Base-by-base conservation (phyloP, 37 sponge, comb jelly and placozoan genomes). In the Spongia lamella region DNA sequence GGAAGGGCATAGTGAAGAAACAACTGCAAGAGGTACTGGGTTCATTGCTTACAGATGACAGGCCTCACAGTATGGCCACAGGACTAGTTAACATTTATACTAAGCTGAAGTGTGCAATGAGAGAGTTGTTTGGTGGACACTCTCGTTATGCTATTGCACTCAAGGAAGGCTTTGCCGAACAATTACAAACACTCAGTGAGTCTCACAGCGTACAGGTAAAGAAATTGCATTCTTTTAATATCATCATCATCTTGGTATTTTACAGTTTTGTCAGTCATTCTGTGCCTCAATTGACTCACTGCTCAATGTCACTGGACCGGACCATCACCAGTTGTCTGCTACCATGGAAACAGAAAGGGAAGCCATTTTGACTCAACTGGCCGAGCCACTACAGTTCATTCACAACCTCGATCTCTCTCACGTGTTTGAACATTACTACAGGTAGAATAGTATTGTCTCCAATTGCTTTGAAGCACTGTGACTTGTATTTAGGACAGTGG, bases 41-140 rank as follows among this genome's bases (percentile, higher is more conserved):
- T 43, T 5, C 11, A 9, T 5, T 32, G 35, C 47, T 43, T 13
- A 9, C 47, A 43, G 47, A 43, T 5, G 9, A 27, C 11, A 70
- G 56, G 7, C 89, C 89, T 0, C 84, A 75, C 27, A 32, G 26
- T 17, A 38, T 88, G 35, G 61, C 78, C 0, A 30, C 76, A 38
- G 70, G 68, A 22, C 20, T 88, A 7, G 17, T 76, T 21, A 54
- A 19, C 24, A 38, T 88, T 20, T 88, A 88, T 32, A 73, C 77
- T 50, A 30, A 71, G 47, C 73, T 88, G 26, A 65, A 73, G 57
- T 78, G 78, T 64, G 79, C 84, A 56, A 88, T 83, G 78, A 54
- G 64, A 79, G 83, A 88, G 68, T 64, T 88, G 79, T 88, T 88
- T 72, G 89, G 89, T 38, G 79, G 75, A 20, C 89, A 88, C 67